Evolutionary conservation across 2,888 invertebrate genomes (phyloP).

Genomic region (Tetranychus piercei): DNA sequence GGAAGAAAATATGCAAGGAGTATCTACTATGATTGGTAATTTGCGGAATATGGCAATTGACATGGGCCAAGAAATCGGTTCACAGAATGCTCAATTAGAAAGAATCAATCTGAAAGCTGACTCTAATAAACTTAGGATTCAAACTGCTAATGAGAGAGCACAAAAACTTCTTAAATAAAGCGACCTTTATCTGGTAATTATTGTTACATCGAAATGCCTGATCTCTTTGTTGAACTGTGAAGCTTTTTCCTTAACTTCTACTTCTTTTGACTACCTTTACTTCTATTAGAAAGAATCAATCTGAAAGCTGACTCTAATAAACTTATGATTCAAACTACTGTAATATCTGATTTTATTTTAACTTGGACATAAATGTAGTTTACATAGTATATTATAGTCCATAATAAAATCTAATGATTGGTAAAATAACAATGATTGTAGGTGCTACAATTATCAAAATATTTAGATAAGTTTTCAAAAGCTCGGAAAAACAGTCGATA

Average conservation of each 20-base stretch:
- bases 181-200: not conserved
- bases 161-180: conserved; percentile 27
- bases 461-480: too few relatives aligned
- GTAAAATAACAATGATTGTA: too few relatives aligned
- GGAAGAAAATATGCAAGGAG: conserved; percentile 96
- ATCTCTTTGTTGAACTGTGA: too few relatives aligned
- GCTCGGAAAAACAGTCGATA: too few relatives aligned
- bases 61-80: conserved; percentile 93
- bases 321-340: conserved; percentile 26
- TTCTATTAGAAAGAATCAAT: conserved; percentile 87
- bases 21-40: conserved; percentile 93
- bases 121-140: conserved; percentile 27
- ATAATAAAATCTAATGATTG: too few relatives aligned
- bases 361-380: too few relatives aligned
- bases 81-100: conserved; percentile 92
- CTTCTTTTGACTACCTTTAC: too few relatives aligned
- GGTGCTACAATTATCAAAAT: too few relatives aligned
- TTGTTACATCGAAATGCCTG: too few relatives aligned
- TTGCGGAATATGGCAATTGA: conserved; percentile 98
- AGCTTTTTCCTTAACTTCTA: too few relatives aligned
- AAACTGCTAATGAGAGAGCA: conserved; percentile 27
- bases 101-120: conserved; percentile 77
- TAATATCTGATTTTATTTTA: too few relatives aligned
- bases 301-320: conserved; percentile 46
- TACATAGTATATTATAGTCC: too few relatives aligned